phyloP scores from a whole-genome alignment of 2,797 vertebrate species.

The Phataginus tricuspis region DNA sequence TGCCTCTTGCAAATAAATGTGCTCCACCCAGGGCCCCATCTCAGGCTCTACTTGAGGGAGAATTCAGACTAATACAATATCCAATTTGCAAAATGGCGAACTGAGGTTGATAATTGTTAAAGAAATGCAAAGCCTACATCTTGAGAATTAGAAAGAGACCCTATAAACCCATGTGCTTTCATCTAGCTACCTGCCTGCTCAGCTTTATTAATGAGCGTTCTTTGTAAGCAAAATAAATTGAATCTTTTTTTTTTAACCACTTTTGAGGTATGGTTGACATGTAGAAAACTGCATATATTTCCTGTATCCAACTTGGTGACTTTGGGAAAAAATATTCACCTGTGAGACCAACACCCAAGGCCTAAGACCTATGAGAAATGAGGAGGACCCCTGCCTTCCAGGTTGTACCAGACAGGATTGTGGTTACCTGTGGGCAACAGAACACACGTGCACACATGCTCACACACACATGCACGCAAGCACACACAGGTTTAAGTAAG shows the following conservation, averaged over 20 bases:
- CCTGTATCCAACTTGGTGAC: neutral
- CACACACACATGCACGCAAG: too few relatives aligned
- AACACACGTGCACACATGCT: too few relatives aligned
- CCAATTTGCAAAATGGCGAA: neutral
- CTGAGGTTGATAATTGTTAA: neutral
- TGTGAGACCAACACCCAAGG: too few relatives aligned
- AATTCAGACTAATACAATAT: neutral
- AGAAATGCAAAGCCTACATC: neutral
- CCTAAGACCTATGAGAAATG: neutral
- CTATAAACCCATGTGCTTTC: neutral
- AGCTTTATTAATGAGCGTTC: neutral
- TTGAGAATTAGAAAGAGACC: neutral
- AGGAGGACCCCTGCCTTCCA: neutral
- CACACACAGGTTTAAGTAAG: too few relatives aligned
- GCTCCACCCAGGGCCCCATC: neutral
- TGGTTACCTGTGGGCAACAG: neutral
- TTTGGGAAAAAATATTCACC: neutral
- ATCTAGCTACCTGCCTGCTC: neutral
- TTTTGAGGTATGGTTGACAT: neutral
- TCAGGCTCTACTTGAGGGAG: neutral
- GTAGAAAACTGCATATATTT: neutral
- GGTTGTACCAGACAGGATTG: accelerated
- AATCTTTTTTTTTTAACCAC: neutral
- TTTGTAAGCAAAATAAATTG: neutral
- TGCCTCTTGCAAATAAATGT: too few relatives aligned